These are phyloP conservation scores for Aselliscus stoliczkanus DNA, from an alignment of 2,797 vertebrate genomes.

Conservation along the genomic window DNA sequence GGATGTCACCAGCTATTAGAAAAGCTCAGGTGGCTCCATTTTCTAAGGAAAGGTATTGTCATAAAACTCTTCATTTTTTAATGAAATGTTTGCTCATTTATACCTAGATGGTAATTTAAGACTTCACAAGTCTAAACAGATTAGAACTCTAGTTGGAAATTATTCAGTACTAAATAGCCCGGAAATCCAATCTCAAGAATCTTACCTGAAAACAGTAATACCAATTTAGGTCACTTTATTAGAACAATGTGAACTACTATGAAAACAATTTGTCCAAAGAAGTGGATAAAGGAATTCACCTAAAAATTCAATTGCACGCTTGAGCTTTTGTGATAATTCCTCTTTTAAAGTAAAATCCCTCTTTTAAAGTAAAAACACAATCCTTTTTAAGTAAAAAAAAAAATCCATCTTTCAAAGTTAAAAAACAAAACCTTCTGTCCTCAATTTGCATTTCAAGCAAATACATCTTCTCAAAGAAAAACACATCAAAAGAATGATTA, in stretches of 20 bases:
- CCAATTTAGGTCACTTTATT: slow-evolving; percentile 41
- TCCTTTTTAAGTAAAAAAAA: neutral
- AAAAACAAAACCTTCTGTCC: neutral
- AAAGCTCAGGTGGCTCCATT: slow-evolving; percentile 80
- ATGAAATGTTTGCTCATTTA: slow-evolving; percentile 83
- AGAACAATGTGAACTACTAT: slow-evolving; percentile 41
- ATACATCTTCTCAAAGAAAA: slow-evolving; percentile 30
- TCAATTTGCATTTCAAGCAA: neutral
- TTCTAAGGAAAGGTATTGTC: slow-evolving; percentile 76
- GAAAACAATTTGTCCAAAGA: neutral
- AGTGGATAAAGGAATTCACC: neutral
- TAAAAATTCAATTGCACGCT: neutral
- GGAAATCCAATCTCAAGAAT: slow-evolving; percentile 67
- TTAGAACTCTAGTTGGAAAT: slow-evolving; percentile 68
- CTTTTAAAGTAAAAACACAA: neutral
- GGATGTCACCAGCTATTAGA: slow-evolving; percentile 83
- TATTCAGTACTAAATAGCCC: slow-evolving; percentile 72
- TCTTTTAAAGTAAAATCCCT: neutral
- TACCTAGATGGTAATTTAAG: slow-evolving; percentile 74
- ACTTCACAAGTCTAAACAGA: slow-evolving; percentile 73
- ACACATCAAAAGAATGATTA: neutral
- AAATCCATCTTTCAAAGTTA: neutral
- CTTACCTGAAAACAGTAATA: slow-evolving; percentile 57
- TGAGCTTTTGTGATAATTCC: neutral
- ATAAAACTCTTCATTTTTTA: slow-evolving; percentile 80